Conservation (phyloP, 2,113 vertebrate species). For the Herpetotheres cachinnans region DNA sequence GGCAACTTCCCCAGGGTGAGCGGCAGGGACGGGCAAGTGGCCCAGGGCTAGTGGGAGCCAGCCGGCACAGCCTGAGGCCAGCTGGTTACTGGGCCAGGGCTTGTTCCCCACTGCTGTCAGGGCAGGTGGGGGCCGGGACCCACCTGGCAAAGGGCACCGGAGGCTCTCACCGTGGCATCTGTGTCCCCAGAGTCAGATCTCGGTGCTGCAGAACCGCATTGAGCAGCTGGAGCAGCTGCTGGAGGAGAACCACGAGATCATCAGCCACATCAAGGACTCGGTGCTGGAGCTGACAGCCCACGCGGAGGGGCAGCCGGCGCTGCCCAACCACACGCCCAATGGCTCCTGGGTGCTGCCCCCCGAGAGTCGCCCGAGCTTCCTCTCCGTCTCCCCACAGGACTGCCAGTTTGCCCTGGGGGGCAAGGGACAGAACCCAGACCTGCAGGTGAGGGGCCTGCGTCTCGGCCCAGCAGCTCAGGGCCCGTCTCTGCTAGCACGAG, state of each 20-base stretch:
- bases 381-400: slow-evolving; percentile 87
- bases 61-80: background rate
- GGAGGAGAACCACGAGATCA: slow-evolving; percentile 98
- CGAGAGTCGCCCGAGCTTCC: slow-evolving; percentile 86
- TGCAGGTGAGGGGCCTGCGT: slow-evolving; percentile 76
- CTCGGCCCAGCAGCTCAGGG: background rate
- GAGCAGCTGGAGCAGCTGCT: slow-evolving; percentile 97
- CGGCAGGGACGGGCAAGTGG: rapidly evolving
- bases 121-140: background rate
- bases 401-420: slow-evolving; percentile 86
- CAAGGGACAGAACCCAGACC: slow-evolving; percentile 76
- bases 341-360: slow-evolving; percentile 90
- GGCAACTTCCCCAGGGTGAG: slow-evolving; percentile 95
- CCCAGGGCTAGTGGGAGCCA: background rate
- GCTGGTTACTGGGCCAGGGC: background rate
- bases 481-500: rapidly evolving
- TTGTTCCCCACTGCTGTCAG: background rate
- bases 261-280: slow-evolving; percentile 98
- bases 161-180: rapidly evolving
- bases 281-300: slow-evolving; percentile 97
- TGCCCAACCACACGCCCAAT: slow-evolving; percentile 73
- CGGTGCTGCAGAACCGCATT: slow-evolving; percentile 95
- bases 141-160: rapidly evolving
- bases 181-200: slow-evolving; percentile 89
- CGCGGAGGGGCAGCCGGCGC: slow-evolving; percentile 66